Evolutionary conservation across 2,113 vertebrate species (phyloP), one percentile per base, ranked within the genome.

Genomic region (Vicugna pacos): DNA sequence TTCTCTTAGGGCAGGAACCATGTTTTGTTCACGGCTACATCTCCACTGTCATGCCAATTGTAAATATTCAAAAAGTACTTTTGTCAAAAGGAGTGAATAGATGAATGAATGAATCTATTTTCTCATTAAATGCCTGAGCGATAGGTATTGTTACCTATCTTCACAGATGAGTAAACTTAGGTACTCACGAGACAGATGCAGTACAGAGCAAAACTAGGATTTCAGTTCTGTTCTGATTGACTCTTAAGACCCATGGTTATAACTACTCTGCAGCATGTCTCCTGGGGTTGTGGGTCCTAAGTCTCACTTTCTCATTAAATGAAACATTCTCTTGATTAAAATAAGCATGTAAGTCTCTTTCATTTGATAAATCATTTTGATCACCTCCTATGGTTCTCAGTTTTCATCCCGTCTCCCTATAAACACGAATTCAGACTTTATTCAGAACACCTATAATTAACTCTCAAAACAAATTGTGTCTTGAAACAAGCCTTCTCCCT

Each of bases 41-140:
- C 60, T 42, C 60, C 46, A 89, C 52, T 73, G 70, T 65, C 82
- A 70, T 56, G 58, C 60, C 87, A 92, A 96, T 35, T 48, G 35
- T 79, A 97, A 94, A 93, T 89, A 93, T 87, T 96, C 62, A 93
- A 97, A 97, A 93, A 56, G 67, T 67, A 60, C 42, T 80, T 96
- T 93, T 92, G 87, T 92, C 64, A 91, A 93, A 93, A 80, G 62
- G 14, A 86, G 60, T 93, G 56, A 90, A 82, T 70, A 91, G 20
- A 85, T 64, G 79, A 89, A 95, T 88, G 79, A 93, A 92, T 80
- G 72, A 94, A 80, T 81, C 35, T 81, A 50, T 84, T 92, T 65
- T 91, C n/a, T 79, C 87, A 89, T 48, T 93, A 38, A 83, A 73
- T 73, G n/a, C 42, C 77, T 93, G 79, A 75, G n/a, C 82, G 30